A percentile compares a stretch with the other conserved stretches of the same genome.
phyloP scores from a whole-genome alignment of 1,140 invertebrate genomes.

The Drosophila simulans region DNA sequence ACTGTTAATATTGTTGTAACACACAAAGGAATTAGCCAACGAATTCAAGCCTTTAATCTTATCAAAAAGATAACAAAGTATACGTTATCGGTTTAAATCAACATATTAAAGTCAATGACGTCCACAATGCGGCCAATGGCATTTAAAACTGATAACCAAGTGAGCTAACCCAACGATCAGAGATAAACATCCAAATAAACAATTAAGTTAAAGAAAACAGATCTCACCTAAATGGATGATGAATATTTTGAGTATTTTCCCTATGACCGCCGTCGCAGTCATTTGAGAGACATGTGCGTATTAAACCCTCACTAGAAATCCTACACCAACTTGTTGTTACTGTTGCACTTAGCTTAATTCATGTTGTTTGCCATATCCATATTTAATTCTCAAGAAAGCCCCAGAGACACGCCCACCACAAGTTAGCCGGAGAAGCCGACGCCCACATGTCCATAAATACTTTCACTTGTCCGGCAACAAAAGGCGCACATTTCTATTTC shows the following conservation, averaged over 20 bases:
- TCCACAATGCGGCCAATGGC: slow-evolving; percentile 36
- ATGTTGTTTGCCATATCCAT: slow-evolving; percentile 33
- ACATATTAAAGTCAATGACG: slow-evolving; percentile 45
- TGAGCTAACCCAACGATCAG: slow-evolving; percentile 46
- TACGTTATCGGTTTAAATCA: slow-evolving; percentile 34
- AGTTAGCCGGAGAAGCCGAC: slow-evolving; percentile 11
- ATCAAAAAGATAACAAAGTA: slow-evolving; percentile 24
- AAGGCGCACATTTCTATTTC: slow-evolving; percentile 27
- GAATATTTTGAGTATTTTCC: slow-evolving; percentile 79
- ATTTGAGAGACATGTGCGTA: slow-evolving; percentile 80
- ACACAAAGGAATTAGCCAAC: slow-evolving; percentile 1
- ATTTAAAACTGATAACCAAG: slow-evolving; percentile 53
- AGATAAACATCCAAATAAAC: slow-evolving; percentile 4
- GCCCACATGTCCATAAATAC: slow-evolving; percentile 24
- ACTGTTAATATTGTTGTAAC: neutral
- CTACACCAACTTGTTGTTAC: slow-evolving; percentile 42
- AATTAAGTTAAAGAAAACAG: neutral
- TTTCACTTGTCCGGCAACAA: slow-evolving; percentile 37
- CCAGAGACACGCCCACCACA: slow-evolving; percentile 27
- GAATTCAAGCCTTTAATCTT: slow-evolving; percentile 35
- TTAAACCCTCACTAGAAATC: slow-evolving; percentile 15
- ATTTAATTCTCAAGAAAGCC: slow-evolving; percentile 60
- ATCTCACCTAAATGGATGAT: slow-evolving; percentile 66
- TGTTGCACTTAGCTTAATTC: slow-evolving; percentile 53
- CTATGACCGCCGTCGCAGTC: slow-evolving; percentile 70